These are phyloP conservation scores for Odontomyia ornata DNA, from an alignment of 2,888 invertebrate genomes.

Conservation along the genomic window DNA sequence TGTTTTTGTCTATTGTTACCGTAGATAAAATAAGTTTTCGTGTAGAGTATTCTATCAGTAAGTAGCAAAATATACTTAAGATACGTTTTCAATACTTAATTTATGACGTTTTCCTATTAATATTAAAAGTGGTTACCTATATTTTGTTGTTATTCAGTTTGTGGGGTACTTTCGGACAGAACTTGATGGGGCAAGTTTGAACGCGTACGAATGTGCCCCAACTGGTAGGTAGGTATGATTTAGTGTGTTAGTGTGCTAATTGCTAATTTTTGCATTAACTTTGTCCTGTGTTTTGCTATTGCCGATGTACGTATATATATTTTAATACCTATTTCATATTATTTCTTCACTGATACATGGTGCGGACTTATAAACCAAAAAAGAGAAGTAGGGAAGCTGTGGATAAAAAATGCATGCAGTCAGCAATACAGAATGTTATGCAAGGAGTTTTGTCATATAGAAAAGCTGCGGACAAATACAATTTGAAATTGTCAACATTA, in stretches of 20 bases:
- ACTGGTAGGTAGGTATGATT: conserved; percentile 5
- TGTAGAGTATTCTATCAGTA: too few relatives aligned
- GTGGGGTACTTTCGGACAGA: background rate
- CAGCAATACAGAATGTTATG: conserved; percentile 44
- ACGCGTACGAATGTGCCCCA: conserved; percentile 13
- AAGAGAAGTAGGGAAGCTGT: conserved; percentile 41
- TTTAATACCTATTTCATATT: conserved; percentile 4
- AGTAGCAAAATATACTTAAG: too few relatives aligned
- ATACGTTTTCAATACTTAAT: too few relatives aligned
- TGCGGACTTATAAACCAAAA: conserved; percentile 44
- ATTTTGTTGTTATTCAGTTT: background rate
- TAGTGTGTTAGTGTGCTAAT: conserved; percentile 10
- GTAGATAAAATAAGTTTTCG: too few relatives aligned
- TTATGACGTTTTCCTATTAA: too few relatives aligned
- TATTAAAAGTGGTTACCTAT: too few relatives aligned
- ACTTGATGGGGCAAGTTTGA: background rate
- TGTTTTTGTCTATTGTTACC: too few relatives aligned
- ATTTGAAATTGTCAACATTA: conserved; percentile 44
- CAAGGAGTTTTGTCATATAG: conserved; percentile 42
- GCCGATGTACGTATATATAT: background rate
- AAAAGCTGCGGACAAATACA: conserved; percentile 44
- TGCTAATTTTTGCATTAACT: conserved; percentile 10
- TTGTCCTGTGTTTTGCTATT: conserved; percentile 3
- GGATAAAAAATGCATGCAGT: conserved; percentile 45
- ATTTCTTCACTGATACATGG: conserved; percentile 34